These are phyloP conservation scores for Myiopsitta monachus DNA, from an alignment of 2,113 vertebrate genomes.

Conservation along the genomic window DNA sequence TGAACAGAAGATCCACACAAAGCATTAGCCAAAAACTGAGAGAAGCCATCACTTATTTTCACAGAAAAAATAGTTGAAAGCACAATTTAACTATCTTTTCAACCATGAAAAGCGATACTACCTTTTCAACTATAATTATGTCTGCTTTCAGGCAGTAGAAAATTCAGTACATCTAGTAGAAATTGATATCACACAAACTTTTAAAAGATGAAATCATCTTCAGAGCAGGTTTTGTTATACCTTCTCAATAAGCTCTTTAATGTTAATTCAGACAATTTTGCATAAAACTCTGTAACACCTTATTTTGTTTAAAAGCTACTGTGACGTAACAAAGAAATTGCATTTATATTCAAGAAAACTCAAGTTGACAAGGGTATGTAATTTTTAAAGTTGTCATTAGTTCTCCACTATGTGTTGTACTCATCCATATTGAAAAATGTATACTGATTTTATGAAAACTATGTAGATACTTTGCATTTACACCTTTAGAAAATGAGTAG, in stretches of 20 bases:
- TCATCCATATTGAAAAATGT: not conserved
- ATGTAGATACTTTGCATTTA: not conserved
- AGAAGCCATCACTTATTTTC: not conserved
- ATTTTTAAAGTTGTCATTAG: not conserved
- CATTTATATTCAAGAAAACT: constrained; percentile 56
- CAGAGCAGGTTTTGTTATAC: not conserved
- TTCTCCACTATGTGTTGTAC: not conserved
- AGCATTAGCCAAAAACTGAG: constrained; percentile 5
- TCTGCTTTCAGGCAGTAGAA: not conserved
- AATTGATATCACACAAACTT: not conserved
- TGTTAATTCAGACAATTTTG: not conserved
- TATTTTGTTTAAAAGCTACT: constrained; percentile 65
- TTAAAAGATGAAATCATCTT: not conserved
- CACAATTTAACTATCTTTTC: not conserved
- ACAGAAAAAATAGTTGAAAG: not conserved
- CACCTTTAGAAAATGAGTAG: not conserved
- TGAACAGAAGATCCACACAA: not conserved
- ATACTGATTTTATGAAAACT: not conserved
- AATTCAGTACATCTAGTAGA: not conserved
- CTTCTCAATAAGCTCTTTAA: not conserved
- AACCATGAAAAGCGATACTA: not conserved
- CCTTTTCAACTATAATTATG: not conserved
- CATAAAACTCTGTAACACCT: not conserved
- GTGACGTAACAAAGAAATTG: constrained; percentile 27
- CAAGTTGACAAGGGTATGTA: constrained; percentile 63